These are phyloP conservation scores for Zaprionus tsacasi DNA, from an alignment of 1,140 invertebrate genomes.

Conservation along the genomic window DNA sequence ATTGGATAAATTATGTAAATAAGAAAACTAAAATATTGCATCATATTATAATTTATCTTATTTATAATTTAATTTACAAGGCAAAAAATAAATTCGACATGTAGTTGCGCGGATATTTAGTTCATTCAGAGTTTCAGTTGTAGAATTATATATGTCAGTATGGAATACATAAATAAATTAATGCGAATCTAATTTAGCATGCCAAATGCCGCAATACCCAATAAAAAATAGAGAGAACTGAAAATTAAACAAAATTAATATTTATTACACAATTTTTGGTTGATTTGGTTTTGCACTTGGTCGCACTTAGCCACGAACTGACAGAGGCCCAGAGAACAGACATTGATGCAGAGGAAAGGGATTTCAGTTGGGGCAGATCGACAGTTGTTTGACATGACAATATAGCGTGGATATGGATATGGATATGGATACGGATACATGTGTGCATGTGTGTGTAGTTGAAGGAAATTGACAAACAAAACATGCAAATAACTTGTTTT, in stretches of 20 bases:
- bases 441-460: neutral
- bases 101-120: neutral
- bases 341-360: neutral
- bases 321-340: conserved; percentile 11
- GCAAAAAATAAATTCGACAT: neutral
- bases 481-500: conserved; percentile 63
- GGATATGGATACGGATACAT: conserved; percentile 34
- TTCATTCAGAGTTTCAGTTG: neutral
- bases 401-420: conserved; percentile 9
- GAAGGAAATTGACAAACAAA: conserved; percentile 46
- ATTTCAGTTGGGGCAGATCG: neutral
- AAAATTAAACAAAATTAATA: conserved; percentile 61
- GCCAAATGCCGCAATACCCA: conserved; percentile 2
- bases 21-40: neutral
- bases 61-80: neutral
- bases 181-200: conserved; percentile 14
- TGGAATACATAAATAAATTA: conserved; percentile 33
- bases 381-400: conserved; percentile 11
- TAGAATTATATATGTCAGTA: neutral
- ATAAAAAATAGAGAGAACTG: conserved; percentile 29
- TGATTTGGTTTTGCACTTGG: conserved; percentile 77
- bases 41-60: neutral
- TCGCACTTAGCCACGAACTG: conserved; percentile 42
- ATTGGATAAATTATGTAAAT: too few relatives aligned
- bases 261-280: conserved; percentile 74